Base-by-base conservation (phyloP, 2,113 vertebrate species). In the Bos indicus region DNA sequence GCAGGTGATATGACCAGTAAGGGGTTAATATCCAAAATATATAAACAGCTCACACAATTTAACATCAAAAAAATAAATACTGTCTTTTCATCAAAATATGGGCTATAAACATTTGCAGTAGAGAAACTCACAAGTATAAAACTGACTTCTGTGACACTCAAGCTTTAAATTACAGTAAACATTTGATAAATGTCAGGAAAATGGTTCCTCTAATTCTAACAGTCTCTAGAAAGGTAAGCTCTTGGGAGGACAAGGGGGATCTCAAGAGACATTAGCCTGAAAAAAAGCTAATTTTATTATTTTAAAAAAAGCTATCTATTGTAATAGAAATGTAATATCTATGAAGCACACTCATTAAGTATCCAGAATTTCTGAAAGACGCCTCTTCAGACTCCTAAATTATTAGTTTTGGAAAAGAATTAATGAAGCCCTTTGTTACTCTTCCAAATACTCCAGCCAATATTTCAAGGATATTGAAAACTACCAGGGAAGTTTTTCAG, bases 381-480 rank as follows among this genome's bases (percentile, higher is more conserved):
- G 0, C 15, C 43, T 91, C 88, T 78, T 87, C 81, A 46, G 12
- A 86, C 57, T 80, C 36, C 87, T 52, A 92, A 74, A 83, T 33
- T 60, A 52, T 60, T 90, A 80, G 77, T 86, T 77, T 96, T 82
- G 91, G 7, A 88, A 89, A 77, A 86, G 51, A 95, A 96, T 56
- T 54, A 48, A 91, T 19, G 8, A 94, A 95, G 3, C 28, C 25
- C 40, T 62, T 83, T 94, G 40, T 71, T 86, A 46, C 52, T 92
- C 56, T 81, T 64, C 52, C 48, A 48, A 64, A 48, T 89, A 21
- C 46, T 46, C 54, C 67, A 84, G 62, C 52, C 67, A 96, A 91
- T 56, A 94, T 78, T 71, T 91, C 77, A 82, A 64, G 62, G 46
- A 74, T 94, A 96, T 91, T 84, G 43, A 46, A 90, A 97, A 92